Evolutionary conservation across 2,888 invertebrate genomes (phyloP).

Genomic region (Cyrtodaria siliqua): DNA sequence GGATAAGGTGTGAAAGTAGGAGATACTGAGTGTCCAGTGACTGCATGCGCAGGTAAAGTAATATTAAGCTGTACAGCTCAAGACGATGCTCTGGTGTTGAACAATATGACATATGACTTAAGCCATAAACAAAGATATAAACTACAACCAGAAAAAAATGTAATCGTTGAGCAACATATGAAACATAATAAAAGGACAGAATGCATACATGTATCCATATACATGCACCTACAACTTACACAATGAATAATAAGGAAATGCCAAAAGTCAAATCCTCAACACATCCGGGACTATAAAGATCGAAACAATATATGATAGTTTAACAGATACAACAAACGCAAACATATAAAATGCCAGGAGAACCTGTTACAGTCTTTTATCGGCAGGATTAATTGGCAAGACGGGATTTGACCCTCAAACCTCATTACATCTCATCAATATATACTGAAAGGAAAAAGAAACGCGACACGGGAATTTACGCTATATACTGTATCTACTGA

Average conservation of each 20-base stretch:
- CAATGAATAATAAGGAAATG: background rate
- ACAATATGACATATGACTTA: background rate
- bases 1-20: conserved; percentile 2
- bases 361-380: conserved; percentile 7
- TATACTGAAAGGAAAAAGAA: conserved; percentile 14
- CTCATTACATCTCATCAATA: conserved; percentile 15
- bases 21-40: conserved; percentile 16
- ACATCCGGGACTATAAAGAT: conserved; percentile 6
- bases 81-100: conserved; percentile 6
- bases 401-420: conserved; percentile 18
- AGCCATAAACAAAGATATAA: conserved; percentile 8
- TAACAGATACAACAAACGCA: background rate
- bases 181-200: background rate
- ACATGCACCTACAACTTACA: no score
- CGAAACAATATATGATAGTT: background rate
- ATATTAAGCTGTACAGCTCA: background rate
- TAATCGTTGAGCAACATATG: background rate
- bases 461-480: conserved; percentile 10
- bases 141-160: conserved; percentile 18
- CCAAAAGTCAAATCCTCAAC: conserved; percentile 3
- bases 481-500: conserved; percentile 10
- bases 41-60: conserved; percentile 29
- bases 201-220: no score
- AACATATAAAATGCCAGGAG: conserved; percentile 15
- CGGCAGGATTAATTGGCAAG: conserved; percentile 16